Base-by-base conservation (phyloP, 2,797 vertebrate genomes). In the Nannoperca obscura region DNA sequence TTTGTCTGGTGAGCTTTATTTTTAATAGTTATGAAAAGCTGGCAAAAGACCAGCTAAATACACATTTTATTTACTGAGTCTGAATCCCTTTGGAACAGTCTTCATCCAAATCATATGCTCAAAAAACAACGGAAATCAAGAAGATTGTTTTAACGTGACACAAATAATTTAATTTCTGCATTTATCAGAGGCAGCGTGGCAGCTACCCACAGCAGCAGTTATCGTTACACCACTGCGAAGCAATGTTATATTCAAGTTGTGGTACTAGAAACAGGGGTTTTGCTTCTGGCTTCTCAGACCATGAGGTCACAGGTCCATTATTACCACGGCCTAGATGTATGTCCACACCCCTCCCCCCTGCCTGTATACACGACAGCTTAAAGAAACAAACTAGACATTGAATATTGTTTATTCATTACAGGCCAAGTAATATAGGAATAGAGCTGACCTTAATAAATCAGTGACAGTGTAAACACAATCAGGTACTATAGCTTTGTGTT, bases 391-490 rank as follows among this genome's bases (percentile, higher is more conserved):
- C 87, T 84, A 63, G 72, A 89, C 80, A 78, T 71, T 84, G 85
- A 89, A 89, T 91, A 86, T 87, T 92, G 92, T 92, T 91, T 93
- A 91, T 92, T 83, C 89, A 74, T 94, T 90, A 89, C 86, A 77
- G 84, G 86, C 86, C 80, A 83, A 84, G 80, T 79, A 81, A 84
- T 88, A 90, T 73, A 88, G 87, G 71, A 87, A 89, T 81, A 75
- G 73, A 71, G 71, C 76, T 64, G 67, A 82, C 80, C 78, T 88
- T 83, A 90, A 93, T 94, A 93, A 93, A 94, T 94, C 93, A 94
- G 84, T 44, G 80, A 88, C 85, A 90, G 86, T 86, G 87, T 93
- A 94, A 94, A 94, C 92, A 94, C 86, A 94, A 94, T 94, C 94
- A 94, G 87, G 89, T 93, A 88, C 72, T 59, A 74, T 75, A 73